Evolutionary conservation across 2,888 invertebrate genomes (phyloP).

Genomic region (Athalia cordata): DNA sequence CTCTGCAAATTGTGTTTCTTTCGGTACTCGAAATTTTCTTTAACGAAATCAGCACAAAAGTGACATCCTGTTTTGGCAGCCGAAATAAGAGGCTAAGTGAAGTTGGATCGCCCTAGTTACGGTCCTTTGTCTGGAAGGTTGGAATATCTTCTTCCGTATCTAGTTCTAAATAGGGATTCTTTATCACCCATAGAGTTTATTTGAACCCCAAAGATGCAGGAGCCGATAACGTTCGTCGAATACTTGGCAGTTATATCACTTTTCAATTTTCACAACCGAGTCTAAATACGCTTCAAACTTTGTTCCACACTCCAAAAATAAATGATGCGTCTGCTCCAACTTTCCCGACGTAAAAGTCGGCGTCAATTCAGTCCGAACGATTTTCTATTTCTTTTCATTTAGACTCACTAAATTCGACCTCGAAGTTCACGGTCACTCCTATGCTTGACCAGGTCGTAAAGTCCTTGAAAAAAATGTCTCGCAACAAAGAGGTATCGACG

Average conservation of each 20-base stretch:
- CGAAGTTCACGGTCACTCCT: slow-evolving; percentile 78
- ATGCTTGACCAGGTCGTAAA: slow-evolving; percentile 81
- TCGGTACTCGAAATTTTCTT: slow-evolving; percentile 72
- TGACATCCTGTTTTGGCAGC: slow-evolving; percentile 63
- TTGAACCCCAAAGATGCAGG: slow-evolving; percentile 72
- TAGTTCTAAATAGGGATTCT: slow-evolving; percentile 63
- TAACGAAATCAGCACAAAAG: slow-evolving; percentile 74
- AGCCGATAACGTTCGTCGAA: slow-evolving; percentile 72
- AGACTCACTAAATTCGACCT: slow-evolving; percentile 80
- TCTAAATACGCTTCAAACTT: slow-evolving; percentile 75
- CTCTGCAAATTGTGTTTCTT: slow-evolving; percentile 72
- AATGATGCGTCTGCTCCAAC: slow-evolving; percentile 80
- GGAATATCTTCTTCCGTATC: slow-evolving; percentile 54
- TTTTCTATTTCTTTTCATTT: slow-evolving; percentile 79
- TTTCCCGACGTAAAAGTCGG: slow-evolving; percentile 82
- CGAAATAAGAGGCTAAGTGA: too few relatives aligned
- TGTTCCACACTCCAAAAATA: slow-evolving; percentile 77
- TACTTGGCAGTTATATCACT: slow-evolving; percentile 66
- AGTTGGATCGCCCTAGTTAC: too few relatives aligned
- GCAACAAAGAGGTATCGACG: slow-evolving; percentile 78
- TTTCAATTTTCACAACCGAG: slow-evolving; percentile 54
- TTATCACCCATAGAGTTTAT: slow-evolving; percentile 68
- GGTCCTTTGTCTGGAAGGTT: too few relatives aligned
- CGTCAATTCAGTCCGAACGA: slow-evolving; percentile 79
- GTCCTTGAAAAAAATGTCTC: slow-evolving; percentile 77